Evolutionary conservation across 2,113 vertebrate species (phyloP).

Genomic region (Diadophis punctatus): DNA sequence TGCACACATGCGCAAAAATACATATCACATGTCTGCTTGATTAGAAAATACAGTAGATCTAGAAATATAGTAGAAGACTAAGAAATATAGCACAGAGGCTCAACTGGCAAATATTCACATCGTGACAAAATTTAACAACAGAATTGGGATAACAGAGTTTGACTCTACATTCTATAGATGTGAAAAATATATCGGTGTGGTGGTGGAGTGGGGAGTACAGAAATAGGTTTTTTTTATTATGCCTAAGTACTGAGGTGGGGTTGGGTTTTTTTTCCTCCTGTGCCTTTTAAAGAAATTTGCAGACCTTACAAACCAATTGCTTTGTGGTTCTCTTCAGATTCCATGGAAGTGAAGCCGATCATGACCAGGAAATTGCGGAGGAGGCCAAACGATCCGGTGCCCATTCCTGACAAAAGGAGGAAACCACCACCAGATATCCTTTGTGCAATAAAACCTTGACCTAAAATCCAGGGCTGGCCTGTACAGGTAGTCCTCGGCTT

Average conservation of each 20-base stretch:
- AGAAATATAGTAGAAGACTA: too few species aligned
- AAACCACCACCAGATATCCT: constrained; percentile 99
- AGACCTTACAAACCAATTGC: constrained; percentile 31
- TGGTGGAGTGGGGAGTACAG: not conserved
- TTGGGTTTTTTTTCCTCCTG: not conserved
- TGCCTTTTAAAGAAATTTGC: not conserved
- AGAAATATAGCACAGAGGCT: too few species aligned
- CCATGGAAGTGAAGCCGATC: constrained; percentile 98
- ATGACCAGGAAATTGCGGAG: constrained; percentile 95
- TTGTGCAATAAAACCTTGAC: constrained; percentile 22
- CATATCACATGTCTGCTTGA: too few species aligned
- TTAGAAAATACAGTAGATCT: too few species aligned
- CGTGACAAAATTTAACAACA: too few species aligned
- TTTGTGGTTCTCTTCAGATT: constrained; percentile 75
- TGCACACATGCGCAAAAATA: too few species aligned
- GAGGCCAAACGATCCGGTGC: constrained; percentile 94
- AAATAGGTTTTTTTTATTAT: not conserved
- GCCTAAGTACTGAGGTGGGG: not conserved
- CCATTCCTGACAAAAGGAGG: constrained; percentile 94
- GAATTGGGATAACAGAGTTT: too few species aligned
- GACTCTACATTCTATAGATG: not conserved
- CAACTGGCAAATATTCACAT: too few species aligned
- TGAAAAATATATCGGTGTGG: too few species aligned
- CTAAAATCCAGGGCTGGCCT: not conserved
- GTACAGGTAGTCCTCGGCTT: not conserved